Percentiles rank a stretch among this genome's conserved stretches.
Conservation (phyloP, 2,888 invertebrate genomes). For the Formica aserva region DNA sequence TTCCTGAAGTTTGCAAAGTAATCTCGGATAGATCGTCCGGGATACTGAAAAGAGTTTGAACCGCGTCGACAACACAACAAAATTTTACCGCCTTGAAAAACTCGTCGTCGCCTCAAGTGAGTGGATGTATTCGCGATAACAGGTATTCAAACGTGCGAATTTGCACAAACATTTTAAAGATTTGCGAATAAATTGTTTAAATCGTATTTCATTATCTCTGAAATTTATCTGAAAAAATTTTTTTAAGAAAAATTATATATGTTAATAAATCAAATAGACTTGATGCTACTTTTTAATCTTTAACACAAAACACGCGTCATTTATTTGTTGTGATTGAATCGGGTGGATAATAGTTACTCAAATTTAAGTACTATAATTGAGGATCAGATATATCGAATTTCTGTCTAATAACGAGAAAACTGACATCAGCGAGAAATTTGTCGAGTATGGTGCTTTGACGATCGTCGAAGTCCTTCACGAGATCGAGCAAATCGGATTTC, state of each 20-base stretch:
- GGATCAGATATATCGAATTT: neutral
- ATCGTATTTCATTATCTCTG: neutral
- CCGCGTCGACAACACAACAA: neutral
- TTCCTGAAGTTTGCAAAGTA: constrained; percentile 80
- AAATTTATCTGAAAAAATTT: neutral
- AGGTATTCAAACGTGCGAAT: neutral
- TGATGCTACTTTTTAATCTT: neutral
- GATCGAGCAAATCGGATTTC: constrained; percentile 62
- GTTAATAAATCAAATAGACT: neutral
- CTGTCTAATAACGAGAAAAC: neutral
- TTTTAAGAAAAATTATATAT: neutral
- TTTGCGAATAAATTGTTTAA: neutral
- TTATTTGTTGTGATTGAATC: neutral
- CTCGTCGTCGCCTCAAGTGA: neutral
- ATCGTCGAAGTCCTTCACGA: neutral
- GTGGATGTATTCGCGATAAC: neutral
- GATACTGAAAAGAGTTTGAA: constrained; percentile 17
- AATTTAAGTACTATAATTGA: neutral
- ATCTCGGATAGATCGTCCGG: constrained; percentile 74
- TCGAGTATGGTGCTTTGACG: constrained; percentile 5
- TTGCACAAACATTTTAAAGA: neutral
- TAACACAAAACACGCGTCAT: neutral
- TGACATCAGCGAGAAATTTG: constrained; percentile 33
- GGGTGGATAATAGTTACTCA: neutral
- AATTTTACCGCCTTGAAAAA: constrained; percentile 30